Evolutionary conservation across 2,113 vertebrate genomes (phyloP), one percentile per base, ranked within the genome.

Genomic region (Gnathonemus echidnorhynchus): DNA sequence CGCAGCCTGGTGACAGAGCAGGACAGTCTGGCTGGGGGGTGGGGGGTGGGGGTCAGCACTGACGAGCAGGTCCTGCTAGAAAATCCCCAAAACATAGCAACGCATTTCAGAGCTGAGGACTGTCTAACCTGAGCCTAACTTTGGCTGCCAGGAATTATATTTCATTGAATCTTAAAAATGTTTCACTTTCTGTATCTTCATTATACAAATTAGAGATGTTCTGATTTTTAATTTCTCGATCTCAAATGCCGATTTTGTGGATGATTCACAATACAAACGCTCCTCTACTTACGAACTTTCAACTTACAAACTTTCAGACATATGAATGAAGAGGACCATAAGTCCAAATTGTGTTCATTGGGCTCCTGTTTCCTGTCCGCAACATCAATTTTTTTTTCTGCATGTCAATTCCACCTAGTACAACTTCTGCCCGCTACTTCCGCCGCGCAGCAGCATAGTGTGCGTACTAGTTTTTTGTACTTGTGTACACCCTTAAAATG

Each of bases 1-100:
- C 84, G 1, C 84, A 48, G 45, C 45, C 24, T 74, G 88, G 66
- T 89, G 88, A 80, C 66, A 89, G 88, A 89, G 88, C 8, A 15
- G 46, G 27, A 70, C n/a, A 31, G 88, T 89, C 88, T 89, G 88
- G n/a, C 70, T 74, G 62, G 45, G 46, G 35, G 35, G 31, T 49
- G 15, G 39, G 39, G 48, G 9, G 35, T 35, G 15, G 0, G 15
- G 35, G 2, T 11, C n/a, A 31, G 27, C 27, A 31, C 24, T 39
- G 35, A 80, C 42, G 35, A 80, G 74, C 5, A 39, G 15, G 74
- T 80, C 74, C 74, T 80, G 74, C 74, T 80, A 80, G 35, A 80
- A 80, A 80, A 39, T 80, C 35, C 74, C 74, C 74, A 42, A 42
- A 80, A 39, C 74, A 80, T 10, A 0, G 74, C 15, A 80, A 39